A percentile compares a stretch with the other conserved stretches of the same genome.
phyloP scores from a whole-genome alignment of 2,797 vertebrate genomes.

The Cynopterus sphinx region DNA sequence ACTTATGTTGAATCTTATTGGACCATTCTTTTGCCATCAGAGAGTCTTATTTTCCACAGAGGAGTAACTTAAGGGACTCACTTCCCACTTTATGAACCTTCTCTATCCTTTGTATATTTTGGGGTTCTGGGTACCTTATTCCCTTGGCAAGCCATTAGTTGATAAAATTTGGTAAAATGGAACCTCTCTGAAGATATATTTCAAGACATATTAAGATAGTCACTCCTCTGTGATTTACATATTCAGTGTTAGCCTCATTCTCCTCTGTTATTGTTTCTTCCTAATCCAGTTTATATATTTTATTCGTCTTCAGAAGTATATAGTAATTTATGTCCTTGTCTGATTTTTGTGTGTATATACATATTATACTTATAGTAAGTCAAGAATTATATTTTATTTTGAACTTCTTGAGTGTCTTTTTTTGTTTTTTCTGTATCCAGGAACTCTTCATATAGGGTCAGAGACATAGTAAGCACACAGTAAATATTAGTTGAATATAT shows the following conservation, averaged over 20 bases:
- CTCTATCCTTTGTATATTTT: neutral
- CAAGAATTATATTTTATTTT: neutral
- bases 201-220: neutral
- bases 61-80: neutral
- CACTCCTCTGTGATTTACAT: neutral
- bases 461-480: conserved; percentile 78
- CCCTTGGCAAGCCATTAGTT: neutral
- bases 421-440: neutral
- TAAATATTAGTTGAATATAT: neutral
- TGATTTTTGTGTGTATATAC: neutral
- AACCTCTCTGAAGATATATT: neutral
- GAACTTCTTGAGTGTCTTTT: neutral
- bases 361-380: neutral
- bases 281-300: neutral
- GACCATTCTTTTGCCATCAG: neutral
- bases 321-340: neutral
- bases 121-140: neutral
- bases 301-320: neutral
- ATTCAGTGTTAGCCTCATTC: neutral
- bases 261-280: neutral
- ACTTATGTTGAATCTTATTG: neutral
- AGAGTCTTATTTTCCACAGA: neutral
- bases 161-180: neutral
- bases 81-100: neutral
- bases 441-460: conserved; percentile 81